Evolutionary conservation across 37 sponge, comb jelly and placozoan species (phyloP), one percentile per base, ranked within the genome.

Genomic region (Axinella damicornis): DNA sequence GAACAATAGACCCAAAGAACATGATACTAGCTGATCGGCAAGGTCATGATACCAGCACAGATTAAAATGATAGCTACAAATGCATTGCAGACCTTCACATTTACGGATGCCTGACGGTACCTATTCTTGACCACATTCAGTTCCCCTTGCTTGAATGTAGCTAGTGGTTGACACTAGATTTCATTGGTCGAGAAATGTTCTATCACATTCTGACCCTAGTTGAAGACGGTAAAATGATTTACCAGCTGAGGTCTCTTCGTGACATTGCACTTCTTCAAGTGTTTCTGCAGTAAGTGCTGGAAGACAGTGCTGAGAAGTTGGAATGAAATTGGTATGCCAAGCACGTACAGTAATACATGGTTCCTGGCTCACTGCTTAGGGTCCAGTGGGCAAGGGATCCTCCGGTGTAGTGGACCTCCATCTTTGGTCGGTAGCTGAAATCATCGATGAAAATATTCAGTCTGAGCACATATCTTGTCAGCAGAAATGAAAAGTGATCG

Each of bases 181-280:
- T n/a, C n/a, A n/a, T n/a, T n/a, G n/a, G n/a, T n/a, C n/a, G n/a
- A n/a, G n/a, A n/a, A n/a, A n/a, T n/a, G n/a, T n/a, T n/a, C n/a
- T n/a, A n/a, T n/a, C n/a, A n/a, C n/a, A n/a, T n/a, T n/a, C n/a
- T n/a, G n/a, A n/a, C n/a, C n/a, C n/a, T n/a, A n/a, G n/a, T 86
- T 86, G 11, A 79, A 16, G 1, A 40, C 71, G 11, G 28, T 65
- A 24, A 18, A 41, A 53, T 75, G 76, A 82, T 84, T 63, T 12
- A 70, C 73, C 1, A 83, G 94, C 20, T 18, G 30, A 17, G 70
- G 69, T 34, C 58, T 83, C 55, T 90, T 85, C 5, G 82, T 52
- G 2, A 86, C 94, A 81, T 96, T 96, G 65, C 96, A 96, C 64
- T 85, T 90, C 66, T 81, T 83, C 20, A 96, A 71, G 55, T 96